phyloP scores from a whole-genome alignment of 2,888 invertebrate species.

The Formica aserva region DNA sequence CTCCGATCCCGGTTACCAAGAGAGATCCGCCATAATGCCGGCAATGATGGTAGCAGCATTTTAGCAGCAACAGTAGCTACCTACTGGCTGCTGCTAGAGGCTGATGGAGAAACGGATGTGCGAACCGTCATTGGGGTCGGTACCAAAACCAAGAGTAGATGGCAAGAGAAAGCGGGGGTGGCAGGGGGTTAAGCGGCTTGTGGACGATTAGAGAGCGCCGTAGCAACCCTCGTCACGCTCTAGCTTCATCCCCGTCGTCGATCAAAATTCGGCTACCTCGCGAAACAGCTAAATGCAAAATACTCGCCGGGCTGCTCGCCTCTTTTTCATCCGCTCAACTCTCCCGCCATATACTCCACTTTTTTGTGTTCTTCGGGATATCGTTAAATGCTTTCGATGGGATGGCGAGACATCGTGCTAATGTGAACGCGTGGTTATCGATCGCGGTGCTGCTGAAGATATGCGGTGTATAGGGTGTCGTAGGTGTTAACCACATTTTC shows the following conservation, averaged over 20 bases:
- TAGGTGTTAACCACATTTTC: neutral
- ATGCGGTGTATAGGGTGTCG: neutral
- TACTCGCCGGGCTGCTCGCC: constrained; percentile 25
- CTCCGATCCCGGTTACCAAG: constrained; percentile 43
- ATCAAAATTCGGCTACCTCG: constrained; percentile 73
- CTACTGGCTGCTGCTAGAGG: constrained; percentile 40
- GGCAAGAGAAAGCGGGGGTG: constrained; percentile 40
- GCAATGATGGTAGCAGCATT: constrained; percentile 1
- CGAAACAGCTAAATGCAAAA: constrained; percentile 69
- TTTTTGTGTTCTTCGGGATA: constrained; percentile 13
- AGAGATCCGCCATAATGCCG: constrained; percentile 24
- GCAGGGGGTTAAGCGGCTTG: constrained; percentile 80
- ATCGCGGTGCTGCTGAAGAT: constrained; percentile 29
- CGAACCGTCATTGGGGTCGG: constrained; percentile 34
- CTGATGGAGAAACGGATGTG: constrained; percentile 67
- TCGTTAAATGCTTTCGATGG: constrained; percentile 32
- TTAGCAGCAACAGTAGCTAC: constrained; percentile 8
- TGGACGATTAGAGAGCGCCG: constrained; percentile 79
- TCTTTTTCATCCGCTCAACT: constrained; percentile 15
- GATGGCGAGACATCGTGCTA: constrained; percentile 14
- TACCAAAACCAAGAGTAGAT: constrained; percentile 34
- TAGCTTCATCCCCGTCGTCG: constrained; percentile 73
- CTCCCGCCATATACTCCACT: neutral
- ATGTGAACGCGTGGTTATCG: constrained; percentile 33
- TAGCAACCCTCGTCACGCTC: constrained; percentile 70